phyloP scores from a whole-genome alignment of 2,113 vertebrate genomes.

The Eulemur macaco region DNA sequence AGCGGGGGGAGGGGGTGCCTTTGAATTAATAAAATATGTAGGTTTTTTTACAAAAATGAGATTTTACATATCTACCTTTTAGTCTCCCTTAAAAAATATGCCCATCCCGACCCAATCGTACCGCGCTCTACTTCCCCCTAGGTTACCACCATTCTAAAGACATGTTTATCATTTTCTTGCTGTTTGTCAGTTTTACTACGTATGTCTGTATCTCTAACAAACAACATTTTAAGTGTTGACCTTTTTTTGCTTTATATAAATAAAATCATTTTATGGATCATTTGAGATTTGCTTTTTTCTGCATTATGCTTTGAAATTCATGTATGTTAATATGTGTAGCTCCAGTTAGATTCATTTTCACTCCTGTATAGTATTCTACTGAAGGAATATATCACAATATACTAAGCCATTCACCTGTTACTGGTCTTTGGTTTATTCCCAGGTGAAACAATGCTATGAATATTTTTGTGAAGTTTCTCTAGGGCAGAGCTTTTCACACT shows the following conservation, averaged over 20 bases:
- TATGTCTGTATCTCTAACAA: not conserved
- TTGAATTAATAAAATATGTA: not conserved
- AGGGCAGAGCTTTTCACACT: not conserved
- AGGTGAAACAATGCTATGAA: not conserved
- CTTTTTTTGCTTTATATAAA: not conserved
- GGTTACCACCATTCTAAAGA: not conserved
- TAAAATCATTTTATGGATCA: not conserved
- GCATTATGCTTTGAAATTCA: not conserved
- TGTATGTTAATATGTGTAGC: not conserved
- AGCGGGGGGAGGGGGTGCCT: not conserved
- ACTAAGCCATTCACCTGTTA: not conserved
- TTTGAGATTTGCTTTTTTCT: not conserved
- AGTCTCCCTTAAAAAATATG: not conserved
- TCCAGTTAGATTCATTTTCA: not conserved
- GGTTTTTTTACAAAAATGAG: not conserved
- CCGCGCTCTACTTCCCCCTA: not conserved
- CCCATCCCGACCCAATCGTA: no score
- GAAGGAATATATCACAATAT: not conserved
- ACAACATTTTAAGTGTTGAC: not conserved
- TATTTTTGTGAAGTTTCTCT: not conserved
- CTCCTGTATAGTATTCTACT: not conserved
- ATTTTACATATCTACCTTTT: not conserved
- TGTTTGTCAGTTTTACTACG: not conserved
- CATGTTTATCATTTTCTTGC: not conserved
- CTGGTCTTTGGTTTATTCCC: not conserved